Percentiles rank a stretch among this genome's conserved stretches.
Evolutionary conservation across 30 jellyfish, hydroid and myxozoan genomes (phyloP).

Genomic region (Aurelia sp.): DNA sequence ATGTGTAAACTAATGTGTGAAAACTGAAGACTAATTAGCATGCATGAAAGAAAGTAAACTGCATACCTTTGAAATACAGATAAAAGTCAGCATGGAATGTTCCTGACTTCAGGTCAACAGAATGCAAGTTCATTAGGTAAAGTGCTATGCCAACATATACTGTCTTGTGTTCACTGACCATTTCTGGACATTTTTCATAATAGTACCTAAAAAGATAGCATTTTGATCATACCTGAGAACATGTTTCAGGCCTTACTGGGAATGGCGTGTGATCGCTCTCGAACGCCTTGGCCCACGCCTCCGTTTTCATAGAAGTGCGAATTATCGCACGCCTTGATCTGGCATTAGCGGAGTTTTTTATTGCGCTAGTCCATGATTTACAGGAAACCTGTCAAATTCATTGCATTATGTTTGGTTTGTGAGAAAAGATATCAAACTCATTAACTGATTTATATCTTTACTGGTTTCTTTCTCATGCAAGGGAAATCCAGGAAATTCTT

Average conservation of each 20-base stretch:
- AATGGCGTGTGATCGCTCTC: constrained; percentile 21
- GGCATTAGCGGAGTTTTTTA: too few species aligned
- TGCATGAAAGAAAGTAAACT: too few species aligned
- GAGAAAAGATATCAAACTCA: too few species aligned
- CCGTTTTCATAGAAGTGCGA: background rate
- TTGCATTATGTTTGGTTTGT: too few species aligned
- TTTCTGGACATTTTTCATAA: constrained; percentile 94
- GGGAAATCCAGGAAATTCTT: too few species aligned
- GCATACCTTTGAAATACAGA: constrained; percentile 84
- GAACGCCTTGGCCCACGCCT: background rate
- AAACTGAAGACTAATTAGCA: too few species aligned
- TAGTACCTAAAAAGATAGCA: constrained; percentile 66
- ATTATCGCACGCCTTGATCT: background rate
- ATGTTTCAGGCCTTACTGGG: constrained; percentile 4
- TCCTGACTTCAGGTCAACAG: constrained; percentile 91
- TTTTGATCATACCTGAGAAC: too few species aligned
- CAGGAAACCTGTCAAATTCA: too few species aligned
- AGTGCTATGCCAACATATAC: constrained; percentile 95
- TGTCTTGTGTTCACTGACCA: constrained; percentile 89
- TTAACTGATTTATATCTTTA: too few species aligned
- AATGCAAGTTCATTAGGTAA: constrained; percentile 85
- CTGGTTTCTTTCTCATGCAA: too few species aligned
- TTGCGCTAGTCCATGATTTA: too few species aligned
- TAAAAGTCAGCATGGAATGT: constrained; percentile 95
- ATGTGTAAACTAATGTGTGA: too few species aligned